phyloP scores from a whole-genome alignment of 92 coral and sea anemone species.

The Paramuricea clavata region DNA sequence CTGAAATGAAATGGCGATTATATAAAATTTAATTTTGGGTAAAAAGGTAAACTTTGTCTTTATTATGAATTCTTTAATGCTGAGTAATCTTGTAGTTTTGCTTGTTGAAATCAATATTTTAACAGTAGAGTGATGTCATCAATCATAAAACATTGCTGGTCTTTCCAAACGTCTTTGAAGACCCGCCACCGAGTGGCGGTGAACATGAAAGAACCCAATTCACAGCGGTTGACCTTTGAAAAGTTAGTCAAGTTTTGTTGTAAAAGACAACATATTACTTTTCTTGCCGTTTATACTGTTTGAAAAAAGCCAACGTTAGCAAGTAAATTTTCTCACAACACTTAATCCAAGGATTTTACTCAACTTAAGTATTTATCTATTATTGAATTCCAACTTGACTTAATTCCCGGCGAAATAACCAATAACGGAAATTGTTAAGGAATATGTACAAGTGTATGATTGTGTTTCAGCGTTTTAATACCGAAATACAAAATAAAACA shows the following conservation, averaged over 20 bases:
- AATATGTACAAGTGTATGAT: neutral
- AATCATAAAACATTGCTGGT: conserved; percentile 3
- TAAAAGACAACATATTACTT: neutral
- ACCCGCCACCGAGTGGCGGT: conserved; percentile 39
- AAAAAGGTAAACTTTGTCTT: neutral
- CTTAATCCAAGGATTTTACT: neutral
- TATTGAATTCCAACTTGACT: too few relatives aligned
- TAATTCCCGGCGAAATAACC: too few relatives aligned
- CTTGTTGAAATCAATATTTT: neutral
- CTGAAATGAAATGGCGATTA: neutral
- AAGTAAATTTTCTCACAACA: neutral
- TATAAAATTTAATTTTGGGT: neutral
- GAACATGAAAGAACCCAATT: conserved; percentile 21
- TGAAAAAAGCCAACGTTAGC: neutral
- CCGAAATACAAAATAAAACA: neutral
- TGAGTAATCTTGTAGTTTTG: neutral
- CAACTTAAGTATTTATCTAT: neutral
- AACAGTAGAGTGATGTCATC: conserved; percentile 23
- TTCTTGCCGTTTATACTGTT: neutral
- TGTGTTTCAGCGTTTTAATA: neutral
- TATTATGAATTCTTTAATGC: neutral
- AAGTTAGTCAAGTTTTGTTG: conserved; percentile 23
- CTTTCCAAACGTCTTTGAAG: conserved; percentile 2
- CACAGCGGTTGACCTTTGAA: conserved; percentile 41
- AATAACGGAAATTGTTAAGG: neutral